Evolutionary conservation across 2,888 invertebrate genomes (phyloP).

Genomic region (Erebia epiphron): DNA sequence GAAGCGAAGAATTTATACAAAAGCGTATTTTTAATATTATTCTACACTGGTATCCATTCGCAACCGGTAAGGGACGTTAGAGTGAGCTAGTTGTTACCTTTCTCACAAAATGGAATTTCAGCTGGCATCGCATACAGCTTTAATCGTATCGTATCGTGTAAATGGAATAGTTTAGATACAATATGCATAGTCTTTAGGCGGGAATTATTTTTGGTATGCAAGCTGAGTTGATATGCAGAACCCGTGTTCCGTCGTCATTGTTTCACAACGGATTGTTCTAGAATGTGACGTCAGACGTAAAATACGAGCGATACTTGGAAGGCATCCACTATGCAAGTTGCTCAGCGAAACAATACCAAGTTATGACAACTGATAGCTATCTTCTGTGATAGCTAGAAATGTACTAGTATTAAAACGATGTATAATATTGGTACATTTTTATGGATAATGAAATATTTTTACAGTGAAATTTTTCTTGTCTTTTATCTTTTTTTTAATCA

Average conservation of each 20-base stretch:
- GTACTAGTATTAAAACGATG: neutral
- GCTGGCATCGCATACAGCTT: too few species aligned
- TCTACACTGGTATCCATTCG: too few species aligned
- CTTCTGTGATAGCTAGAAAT: conserved; percentile 1
- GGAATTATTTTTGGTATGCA: conserved; percentile 48
- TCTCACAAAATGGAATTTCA: too few species aligned
- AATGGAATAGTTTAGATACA: conserved; percentile 21
- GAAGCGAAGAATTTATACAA: too few species aligned
- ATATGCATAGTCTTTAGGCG: conserved; percentile 44
- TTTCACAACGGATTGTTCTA: conserved; percentile 50
- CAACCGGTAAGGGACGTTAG: too few species aligned
- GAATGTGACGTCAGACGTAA: conserved; percentile 48
- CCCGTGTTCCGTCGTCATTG: conserved; percentile 52
- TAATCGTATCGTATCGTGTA: conserved; percentile 14
- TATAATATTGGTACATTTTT: too few species aligned
- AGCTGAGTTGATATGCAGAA: conserved; percentile 51
- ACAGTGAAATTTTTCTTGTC: too few species aligned
- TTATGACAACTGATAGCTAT: conserved; percentile 9
- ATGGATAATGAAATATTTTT: too few species aligned
- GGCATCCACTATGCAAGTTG: conserved; percentile 16
- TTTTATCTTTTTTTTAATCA: too few species aligned
- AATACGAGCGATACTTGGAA: conserved; percentile 33
- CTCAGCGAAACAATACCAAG: conserved; percentile 10
- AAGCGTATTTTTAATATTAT: too few species aligned
- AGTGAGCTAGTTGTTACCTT: too few species aligned